These are phyloP conservation scores for Drymodes brunneopygia DNA, from an alignment of 2,113 vertebrate genomes.

Conservation along the genomic window DNA sequence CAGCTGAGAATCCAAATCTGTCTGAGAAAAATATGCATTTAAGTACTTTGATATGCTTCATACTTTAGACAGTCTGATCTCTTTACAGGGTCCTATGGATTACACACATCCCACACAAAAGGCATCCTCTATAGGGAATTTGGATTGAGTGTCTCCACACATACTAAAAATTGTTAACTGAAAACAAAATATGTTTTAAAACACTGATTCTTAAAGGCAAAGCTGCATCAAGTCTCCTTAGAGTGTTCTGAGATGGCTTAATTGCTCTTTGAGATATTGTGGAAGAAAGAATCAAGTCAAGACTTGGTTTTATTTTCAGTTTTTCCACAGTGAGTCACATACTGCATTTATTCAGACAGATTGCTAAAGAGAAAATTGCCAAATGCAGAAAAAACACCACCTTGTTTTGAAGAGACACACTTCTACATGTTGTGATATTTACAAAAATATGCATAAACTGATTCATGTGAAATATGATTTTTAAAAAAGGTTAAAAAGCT, in stretches of 20 bases:
- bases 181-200: not conserved
- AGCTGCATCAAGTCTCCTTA: not conserved
- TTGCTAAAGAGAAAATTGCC: not conserved
- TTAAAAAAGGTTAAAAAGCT: not conserved
- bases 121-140: not conserved
- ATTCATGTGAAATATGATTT: not conserved
- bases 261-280: not conserved
- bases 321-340: not conserved
- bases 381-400: not conserved
- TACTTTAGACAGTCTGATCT: not conserved
- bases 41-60: not conserved
- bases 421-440: not conserved
- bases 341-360: not conserved
- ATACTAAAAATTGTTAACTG: not conserved
- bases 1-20: not conserved
- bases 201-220: not conserved
- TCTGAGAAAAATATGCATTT: not conserved
- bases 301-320: not conserved
- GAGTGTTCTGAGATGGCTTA: not conserved
- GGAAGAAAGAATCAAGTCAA: not conserved
- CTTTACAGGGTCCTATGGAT: not conserved
- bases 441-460: not conserved
- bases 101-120: rapidly evolving
- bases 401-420: not conserved
- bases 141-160: not conserved